Evolutionary conservation across 2,888 invertebrate genomes (phyloP).

Genomic region (Ormyrus nitidulus): DNA sequence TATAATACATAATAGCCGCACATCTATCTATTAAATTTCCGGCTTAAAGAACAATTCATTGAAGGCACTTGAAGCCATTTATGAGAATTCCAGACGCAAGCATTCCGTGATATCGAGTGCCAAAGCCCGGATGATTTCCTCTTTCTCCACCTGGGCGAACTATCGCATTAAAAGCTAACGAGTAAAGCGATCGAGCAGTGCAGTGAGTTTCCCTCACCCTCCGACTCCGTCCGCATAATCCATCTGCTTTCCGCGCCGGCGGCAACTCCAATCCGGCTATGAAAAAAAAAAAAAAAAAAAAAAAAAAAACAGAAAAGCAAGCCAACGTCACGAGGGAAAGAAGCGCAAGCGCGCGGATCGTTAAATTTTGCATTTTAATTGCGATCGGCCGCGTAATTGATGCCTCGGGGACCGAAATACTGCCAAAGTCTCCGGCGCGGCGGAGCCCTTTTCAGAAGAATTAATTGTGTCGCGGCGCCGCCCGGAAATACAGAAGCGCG

Average conservation of each 20-base stretch:
- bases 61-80: no score
- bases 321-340: not conserved
- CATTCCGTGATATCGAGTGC: no score
- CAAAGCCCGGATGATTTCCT: no score
- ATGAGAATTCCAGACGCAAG: no score
- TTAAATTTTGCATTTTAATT: conserved; percentile 69
- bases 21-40: no score
- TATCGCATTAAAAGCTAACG: no score
- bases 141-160: no score
- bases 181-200: no score
- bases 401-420: conserved; percentile 63
- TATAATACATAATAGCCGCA: no score
- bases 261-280: not conserved
- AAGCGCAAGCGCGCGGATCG: conserved; percentile 56
- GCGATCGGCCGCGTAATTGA: conserved; percentile 65
- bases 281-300: not conserved
- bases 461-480: conserved; percentile 64
- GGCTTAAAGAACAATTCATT: no score
- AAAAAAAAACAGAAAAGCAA: conserved; percentile 28
- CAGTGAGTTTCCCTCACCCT: not conserved
- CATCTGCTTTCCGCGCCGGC: conserved; percentile 3
- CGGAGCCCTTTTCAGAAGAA: conserved; percentile 54
- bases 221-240: not conserved
- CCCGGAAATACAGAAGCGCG: conserved; percentile 18
- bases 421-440: not conserved